Base-by-base conservation (phyloP, 64 coral and sea anemone genomes). In the Hydrozoanthus tunicans region DNA sequence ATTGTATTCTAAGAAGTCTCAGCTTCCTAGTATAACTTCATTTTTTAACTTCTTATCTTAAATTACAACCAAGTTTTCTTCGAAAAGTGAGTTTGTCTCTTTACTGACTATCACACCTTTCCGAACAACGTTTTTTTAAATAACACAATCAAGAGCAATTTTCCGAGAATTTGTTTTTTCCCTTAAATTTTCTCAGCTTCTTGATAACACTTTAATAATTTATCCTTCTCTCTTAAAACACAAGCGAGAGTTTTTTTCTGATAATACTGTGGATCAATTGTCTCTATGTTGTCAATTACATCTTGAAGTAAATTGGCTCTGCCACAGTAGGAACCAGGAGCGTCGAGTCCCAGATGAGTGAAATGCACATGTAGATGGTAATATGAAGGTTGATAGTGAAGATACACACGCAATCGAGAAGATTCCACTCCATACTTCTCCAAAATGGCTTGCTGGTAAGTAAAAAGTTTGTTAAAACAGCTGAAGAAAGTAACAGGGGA, bases 361-460 rank as follows among this genome's bases (percentile, higher is more conserved):
- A 99, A 99, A 90, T 99, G 97, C 0, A 95, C 94, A 58, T 99
- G 97, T 10, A 99, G 91, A 82, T 99, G 97, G 70, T 96, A 99
- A 86, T 99, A 98, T 0, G 97, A 95, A 13, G 97, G 97, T 62
- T 99, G 97, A 80, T 99, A 99, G 72, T 99, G 97, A 1, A 99
- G 78, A 55, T 95, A 99, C 20, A 99, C 89, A n/a, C 94, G 82
- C 17, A 99, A 89, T 53, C 96, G 92, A 1, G 94, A 91, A 53
- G 79, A 66, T 15, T 64, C 56, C 54, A 96, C 83, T 63, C 83
- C 68, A 51, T 99, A 99, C 82, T 90, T 80, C n/a, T 90, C 23
- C 82, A 82, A 43, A 9, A 98, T 95, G 2, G 90, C 90, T 86
- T 94, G 79, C 97, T 99, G 64, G 9, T 68, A 70, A 26, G 63